Evolutionary conservation across 1,140 invertebrate species (phyloP).

Genomic region (Bombyx mori): ASM3026992v2 NC_085119.1:2894501-2895000

Average conservation of each 20-base stretch:
- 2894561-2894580: background rate
- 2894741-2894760: conserved; percentile 65
- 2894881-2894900: conserved; percentile 70
- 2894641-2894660: conserved; percentile 59
- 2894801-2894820: conserved; percentile 57
- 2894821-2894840: conserved; percentile 40
- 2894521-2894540: conserved; percentile 56
- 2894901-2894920: conserved; percentile 37
- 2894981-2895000: conserved; percentile 65
- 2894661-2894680: conserved; percentile 75
- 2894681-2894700: conserved; percentile 84
- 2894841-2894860: conserved; percentile 81
- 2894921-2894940: conserved; percentile 56
- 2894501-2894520: conserved; percentile 38
- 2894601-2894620: conserved; percentile 39
- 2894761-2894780: conserved; percentile 44
- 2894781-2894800: conserved; percentile 61
- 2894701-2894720: conserved; percentile 67
- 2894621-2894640: conserved; percentile 69
- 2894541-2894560: conserved; percentile 43
- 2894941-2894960: conserved; percentile 57
- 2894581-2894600: background rate
- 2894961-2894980: conserved; percentile 65
- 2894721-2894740: conserved; percentile 67
- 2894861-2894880: conserved; percentile 85